Conservation (phyloP, 2,888 invertebrate genomes). For the Brenthis ino region DNA sequence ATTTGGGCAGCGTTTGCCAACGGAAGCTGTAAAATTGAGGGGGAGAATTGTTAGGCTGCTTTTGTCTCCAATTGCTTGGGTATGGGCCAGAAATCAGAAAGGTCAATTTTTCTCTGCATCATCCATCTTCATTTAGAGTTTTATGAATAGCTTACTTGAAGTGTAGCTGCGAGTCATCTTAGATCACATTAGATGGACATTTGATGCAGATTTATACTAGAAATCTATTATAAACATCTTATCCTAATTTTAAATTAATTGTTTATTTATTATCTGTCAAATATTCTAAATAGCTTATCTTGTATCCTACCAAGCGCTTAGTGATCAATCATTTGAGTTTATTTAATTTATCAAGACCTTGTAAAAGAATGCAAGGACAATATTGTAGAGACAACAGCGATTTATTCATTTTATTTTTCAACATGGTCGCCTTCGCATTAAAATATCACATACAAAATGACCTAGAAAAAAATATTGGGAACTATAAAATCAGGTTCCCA, state of each 20-base stretch:
- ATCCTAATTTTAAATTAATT: no score
- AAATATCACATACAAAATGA: neutral
- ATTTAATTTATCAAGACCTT: slow-evolving; percentile 31
- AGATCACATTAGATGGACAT: no score
- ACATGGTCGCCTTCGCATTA: neutral
- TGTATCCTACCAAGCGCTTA: neutral
- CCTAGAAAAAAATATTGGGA: neutral
- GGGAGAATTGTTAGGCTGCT: slow-evolving; percentile 37
- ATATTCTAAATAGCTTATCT: neutral
- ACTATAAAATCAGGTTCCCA: neutral
- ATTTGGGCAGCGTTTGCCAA: slow-evolving; percentile 48
- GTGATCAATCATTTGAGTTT: slow-evolving; percentile 31
- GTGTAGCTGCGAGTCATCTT: neutral
- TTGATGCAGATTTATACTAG: no score
- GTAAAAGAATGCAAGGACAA: slow-evolving; percentile 29
- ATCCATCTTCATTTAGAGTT: slow-evolving; percentile 26
- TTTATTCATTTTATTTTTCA: slow-evolving; percentile 9
- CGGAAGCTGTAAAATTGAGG: slow-evolving; percentile 45
- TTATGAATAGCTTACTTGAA: neutral
- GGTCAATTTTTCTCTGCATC: slow-evolving; percentile 32
- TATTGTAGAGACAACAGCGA: slow-evolving; percentile 2
- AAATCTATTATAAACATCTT: no score
- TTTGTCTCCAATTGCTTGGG: slow-evolving; percentile 46
- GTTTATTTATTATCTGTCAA: no score
- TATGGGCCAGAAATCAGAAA: slow-evolving; percentile 41